Base-by-base conservation (phyloP, 2,113 vertebrate genomes). In the Pachypanchax playfairii region DNA sequence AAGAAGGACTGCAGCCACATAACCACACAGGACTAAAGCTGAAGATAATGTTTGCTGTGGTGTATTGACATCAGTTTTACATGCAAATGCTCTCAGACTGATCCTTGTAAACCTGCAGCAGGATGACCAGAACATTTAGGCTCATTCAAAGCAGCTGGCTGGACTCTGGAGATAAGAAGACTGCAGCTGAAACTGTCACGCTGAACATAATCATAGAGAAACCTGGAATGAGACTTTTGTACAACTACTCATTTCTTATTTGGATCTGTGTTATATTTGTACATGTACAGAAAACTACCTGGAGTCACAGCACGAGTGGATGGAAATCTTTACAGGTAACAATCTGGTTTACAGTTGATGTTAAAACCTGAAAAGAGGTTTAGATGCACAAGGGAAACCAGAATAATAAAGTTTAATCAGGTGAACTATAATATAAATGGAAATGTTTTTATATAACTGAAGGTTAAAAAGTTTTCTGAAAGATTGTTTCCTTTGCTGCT, bases 61-160 rank as follows among this genome's bases (percentile, higher is more conserved):
- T 15, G 38, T 15, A 29, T 20, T 73, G 43, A 47, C n/a, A 50
- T 55, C 41, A 41, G 36, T 43, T 12, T 60, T 55, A 66, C 47
- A 84, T 82, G 73, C 76, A 87, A 87, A 87, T 84, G 11, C 28
- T 24, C 4, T 9, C 31, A 55, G 35, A 28, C 0, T 5, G 39
- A 69, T 13, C 15, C 29, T 35, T 31, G 18, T 46, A 11, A 41
- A 26, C 48, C 35, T 21, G 0, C 7, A 24, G 0, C 6, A 60
- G 21, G 22, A 50, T 12, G 22, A 58, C 31, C 28, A 61, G 2
- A 38, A 51, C 47, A 47, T 60, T 22, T 38, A 42, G 51, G 39
- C 44, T 51, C 57, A 80, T 73, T 76, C 76, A 84, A 80, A 80
- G 29, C 66, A 79, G 70, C 26, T 31, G 1, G 36, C 8, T 36